Evolutionary conservation across 2,888 invertebrate genomes (phyloP).

Genomic region (Phorcus lineatus): DNA sequence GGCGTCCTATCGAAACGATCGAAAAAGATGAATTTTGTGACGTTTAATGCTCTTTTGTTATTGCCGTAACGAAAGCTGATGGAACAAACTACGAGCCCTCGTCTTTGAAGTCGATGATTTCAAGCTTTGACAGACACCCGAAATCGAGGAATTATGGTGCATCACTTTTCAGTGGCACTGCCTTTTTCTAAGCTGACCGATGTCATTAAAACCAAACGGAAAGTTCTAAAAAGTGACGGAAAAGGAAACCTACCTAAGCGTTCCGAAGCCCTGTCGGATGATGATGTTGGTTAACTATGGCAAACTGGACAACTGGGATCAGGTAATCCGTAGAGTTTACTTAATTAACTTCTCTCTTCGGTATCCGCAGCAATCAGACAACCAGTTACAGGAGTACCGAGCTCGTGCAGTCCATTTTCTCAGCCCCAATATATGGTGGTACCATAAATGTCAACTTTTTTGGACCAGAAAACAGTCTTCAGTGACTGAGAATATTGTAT

Average conservation of each 20-base stretch:
- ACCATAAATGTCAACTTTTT: too few relatives aligned
- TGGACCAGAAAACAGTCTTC: too few relatives aligned
- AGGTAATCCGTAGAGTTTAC: background rate
- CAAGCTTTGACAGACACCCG: background rate
- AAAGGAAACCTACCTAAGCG: background rate
- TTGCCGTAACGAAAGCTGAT: background rate
- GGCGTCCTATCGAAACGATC: too few relatives aligned
- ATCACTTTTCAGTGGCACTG: background rate
- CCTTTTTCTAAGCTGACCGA: background rate
- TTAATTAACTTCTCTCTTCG: background rate
- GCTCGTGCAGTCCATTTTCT: too few relatives aligned
- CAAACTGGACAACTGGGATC: background rate
- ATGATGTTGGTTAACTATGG: background rate
- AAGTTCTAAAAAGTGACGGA: background rate
- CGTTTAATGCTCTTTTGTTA: background rate
- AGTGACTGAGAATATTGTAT: too few relatives aligned
- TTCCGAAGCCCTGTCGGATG: background rate
- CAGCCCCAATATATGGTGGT: too few relatives aligned
- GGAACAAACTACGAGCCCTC: background rate
- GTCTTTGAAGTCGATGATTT: background rate
- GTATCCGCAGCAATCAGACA: too few relatives aligned
- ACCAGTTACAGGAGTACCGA: too few relatives aligned
- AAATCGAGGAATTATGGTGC: background rate
- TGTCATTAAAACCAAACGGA: background rate
- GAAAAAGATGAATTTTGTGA: too few relatives aligned